These are phyloP conservation scores for Amaurobius ferox DNA, from an alignment of 2,888 invertebrate genomes.

Conservation along the genomic window DNA sequence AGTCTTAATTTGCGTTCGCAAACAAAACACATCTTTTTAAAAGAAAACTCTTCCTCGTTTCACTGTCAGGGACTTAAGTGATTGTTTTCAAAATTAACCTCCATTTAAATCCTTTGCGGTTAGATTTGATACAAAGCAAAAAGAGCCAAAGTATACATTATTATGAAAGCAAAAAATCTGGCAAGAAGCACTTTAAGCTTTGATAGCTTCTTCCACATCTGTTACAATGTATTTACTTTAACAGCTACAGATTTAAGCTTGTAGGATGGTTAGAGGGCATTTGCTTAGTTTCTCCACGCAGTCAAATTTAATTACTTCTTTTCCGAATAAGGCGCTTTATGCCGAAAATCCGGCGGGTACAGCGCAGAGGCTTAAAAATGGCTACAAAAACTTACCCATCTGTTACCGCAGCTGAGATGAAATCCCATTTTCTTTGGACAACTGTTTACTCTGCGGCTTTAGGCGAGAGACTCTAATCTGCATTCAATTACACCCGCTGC, in stretches of 20 bases:
- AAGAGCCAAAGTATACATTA: slow-evolving; percentile 27
- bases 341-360: slow-evolving; percentile 34
- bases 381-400: slow-evolving; percentile 69
- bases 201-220: slow-evolving; percentile 59
- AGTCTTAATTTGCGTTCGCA: not conserved
- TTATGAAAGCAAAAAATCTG: slow-evolving; percentile 36
- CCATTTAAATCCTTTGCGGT: slow-evolving; percentile 12
- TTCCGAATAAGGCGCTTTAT: slow-evolving; percentile 61
- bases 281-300: slow-evolving; percentile 63
- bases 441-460: slow-evolving; percentile 69
- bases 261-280: slow-evolving; percentile 62
- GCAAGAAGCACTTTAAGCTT: slow-evolving; percentile 40
- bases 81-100: slow-evolving; percentile 25
- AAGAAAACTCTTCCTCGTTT: not conserved
- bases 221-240: slow-evolving; percentile 68
- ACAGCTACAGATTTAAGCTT: slow-evolving; percentile 42
- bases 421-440: slow-evolving; percentile 69
- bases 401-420: slow-evolving; percentile 50
- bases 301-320: slow-evolving; percentile 67
- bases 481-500: slow-evolving; percentile 64
- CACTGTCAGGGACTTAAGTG: not conserved
- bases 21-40: not conserved
- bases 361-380: slow-evolving; percentile 56
- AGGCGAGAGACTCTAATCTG: slow-evolving; percentile 56
- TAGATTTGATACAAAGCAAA: slow-evolving; percentile 12